Base-by-base conservation (phyloP, 2,113 vertebrate genomes). In the Todiramphus chloris region DNA sequence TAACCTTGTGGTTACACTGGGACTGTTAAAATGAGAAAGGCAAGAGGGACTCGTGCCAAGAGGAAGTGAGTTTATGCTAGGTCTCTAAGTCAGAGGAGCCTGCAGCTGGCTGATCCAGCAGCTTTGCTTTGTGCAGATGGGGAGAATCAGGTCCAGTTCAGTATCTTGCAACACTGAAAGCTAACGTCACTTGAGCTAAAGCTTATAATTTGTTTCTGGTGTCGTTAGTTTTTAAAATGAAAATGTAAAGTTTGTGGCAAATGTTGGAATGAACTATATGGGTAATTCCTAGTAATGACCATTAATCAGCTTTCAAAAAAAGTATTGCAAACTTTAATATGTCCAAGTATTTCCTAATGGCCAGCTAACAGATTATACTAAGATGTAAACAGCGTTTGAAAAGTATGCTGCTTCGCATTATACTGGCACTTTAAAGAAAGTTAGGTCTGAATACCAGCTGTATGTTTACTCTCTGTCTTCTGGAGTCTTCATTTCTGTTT, bases 41-140 rank as follows among this genome's bases (percentile, higher is more conserved):
- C 85, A 83, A 90, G 79, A 86, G 86, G 87, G 80, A 83, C 48
- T 84, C 19, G 7, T 68, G 91, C 72, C 93, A 93, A 89, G 75
- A 88, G 88, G 89, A 96, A 90, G 96, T 81, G 76, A 80, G 19
- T 53, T 89, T 88, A 83, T 44, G 23, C 69, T 64, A 30, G 43
- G 53, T 60, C 78, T 88, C 31, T 35, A 16, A 88, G 44, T 75
- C 83, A 78, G 87, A 88, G 85, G 64, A 93, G 74, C 44, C 62
- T 91, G 81, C 89, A 93, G 93, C 89, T 76, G 90, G 75, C 74
- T 87, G 53, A 67, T 74, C 46, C 79, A 78, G 62, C 89, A 87
- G 59, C 67, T 91, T 93, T 75, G 69, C 63, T 93, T 46, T 55
- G 9, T 41, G 30, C 73, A 82, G 37, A 51, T 2, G 59, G 48